Evolutionary conservation across 2,888 invertebrate genomes (phyloP).

Genomic region (Neelides folsomi): DNA sequence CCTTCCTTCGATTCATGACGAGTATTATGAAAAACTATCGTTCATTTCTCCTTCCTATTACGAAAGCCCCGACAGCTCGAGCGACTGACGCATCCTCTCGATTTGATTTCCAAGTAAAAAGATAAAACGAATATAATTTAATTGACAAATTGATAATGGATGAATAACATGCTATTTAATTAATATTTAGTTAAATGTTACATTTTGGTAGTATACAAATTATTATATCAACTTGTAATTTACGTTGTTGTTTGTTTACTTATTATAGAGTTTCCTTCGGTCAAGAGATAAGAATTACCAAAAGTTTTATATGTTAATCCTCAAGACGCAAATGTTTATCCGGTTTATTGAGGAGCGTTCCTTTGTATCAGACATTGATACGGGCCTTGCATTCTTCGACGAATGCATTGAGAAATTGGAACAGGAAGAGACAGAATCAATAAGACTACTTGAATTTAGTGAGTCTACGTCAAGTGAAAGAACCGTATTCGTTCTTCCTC

Average conservation of each 20-base stretch:
- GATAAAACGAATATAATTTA: no score
- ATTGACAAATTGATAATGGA: no score
- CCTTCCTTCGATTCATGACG: slow-evolving; percentile 90
- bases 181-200: no score
- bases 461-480: slow-evolving; percentile 61
- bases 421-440: slow-evolving; percentile 42
- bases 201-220: background rate
- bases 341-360: slow-evolving; percentile 97
- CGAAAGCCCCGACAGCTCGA: slow-evolving; percentile 79
- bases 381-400: slow-evolving; percentile 89
- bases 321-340: slow-evolving; percentile 94
- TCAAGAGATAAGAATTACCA: slow-evolving; percentile 66
- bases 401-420: slow-evolving; percentile 74
- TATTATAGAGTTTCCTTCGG: slow-evolving; percentile 53
- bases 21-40: slow-evolving; percentile 80
- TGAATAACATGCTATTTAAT: no score
- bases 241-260: background rate
- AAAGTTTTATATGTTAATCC: slow-evolving; percentile 72
- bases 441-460: slow-evolving; percentile 67
- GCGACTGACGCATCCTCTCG: slow-evolving; percentile 90
- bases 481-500: slow-evolving; percentile 88
- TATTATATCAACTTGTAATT: background rate
- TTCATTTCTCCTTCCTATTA: slow-evolving; percentile 75
- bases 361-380: slow-evolving; percentile 95
- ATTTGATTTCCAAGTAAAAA: slow-evolving; percentile 63